Evolutionary conservation across 2,888 invertebrate species (phyloP).

Genomic region (Seira ritae): DNA sequence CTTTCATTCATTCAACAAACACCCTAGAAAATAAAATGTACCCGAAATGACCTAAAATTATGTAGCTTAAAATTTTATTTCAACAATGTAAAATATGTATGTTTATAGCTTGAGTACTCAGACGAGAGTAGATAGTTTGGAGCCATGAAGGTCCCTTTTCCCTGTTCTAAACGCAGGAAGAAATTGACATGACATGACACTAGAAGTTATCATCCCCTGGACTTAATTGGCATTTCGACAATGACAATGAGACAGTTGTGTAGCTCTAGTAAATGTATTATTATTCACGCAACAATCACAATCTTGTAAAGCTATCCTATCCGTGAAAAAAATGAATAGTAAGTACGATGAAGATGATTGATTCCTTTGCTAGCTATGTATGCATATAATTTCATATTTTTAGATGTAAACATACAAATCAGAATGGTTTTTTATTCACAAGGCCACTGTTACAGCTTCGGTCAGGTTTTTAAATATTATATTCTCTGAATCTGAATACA

Average conservation of each 20-base stretch:
- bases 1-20: no score
- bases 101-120: no score
- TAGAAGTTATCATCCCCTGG: not conserved
- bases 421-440: constrained; percentile 62
- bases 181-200: not conserved
- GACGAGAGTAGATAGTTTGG: no score
- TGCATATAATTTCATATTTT: no score
- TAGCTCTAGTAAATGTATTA: not conserved
- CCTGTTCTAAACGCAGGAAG: not conserved
- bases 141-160: no score
- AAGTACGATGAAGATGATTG: no score
- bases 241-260: no score
- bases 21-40: no score
- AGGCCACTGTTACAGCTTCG: constrained; percentile 63
- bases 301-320: constrained; percentile 58
- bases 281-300: constrained; percentile 60
- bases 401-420: constrained; percentile 14
- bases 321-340: not conserved
- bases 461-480: constrained; percentile 48
- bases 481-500: constrained; percentile 42
- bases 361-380: no score
- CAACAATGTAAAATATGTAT: no score
- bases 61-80: no score
- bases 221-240: not conserved
- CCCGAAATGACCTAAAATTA: no score